Evolutionary conservation across 2,888 invertebrate species (phyloP).

Genomic region (Danaus chrysippus): DNA sequence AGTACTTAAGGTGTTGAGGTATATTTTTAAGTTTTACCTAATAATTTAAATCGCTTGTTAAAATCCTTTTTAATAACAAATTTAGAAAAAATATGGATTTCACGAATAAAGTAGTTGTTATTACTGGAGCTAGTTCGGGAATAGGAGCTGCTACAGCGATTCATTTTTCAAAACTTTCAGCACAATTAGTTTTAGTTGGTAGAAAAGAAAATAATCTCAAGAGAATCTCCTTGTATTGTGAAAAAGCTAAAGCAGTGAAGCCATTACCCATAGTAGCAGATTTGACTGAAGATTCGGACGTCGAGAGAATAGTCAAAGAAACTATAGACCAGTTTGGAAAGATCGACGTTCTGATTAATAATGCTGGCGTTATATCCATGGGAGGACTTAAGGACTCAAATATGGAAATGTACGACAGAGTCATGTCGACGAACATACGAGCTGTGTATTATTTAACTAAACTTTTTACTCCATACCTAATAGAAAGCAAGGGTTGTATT

Average conservation of each 20-base stretch:
- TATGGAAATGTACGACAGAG: conserved; percentile 89
- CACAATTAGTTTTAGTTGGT: conserved; percentile 81
- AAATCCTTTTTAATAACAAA: background rate
- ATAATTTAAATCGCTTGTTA: background rate
- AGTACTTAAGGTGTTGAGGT: no score
- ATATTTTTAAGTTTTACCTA: no score
- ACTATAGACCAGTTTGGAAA: conserved; percentile 84
- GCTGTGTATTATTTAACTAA: conserved; percentile 89
- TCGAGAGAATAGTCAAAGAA: conserved; percentile 81
- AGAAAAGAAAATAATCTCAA: conserved; percentile 59
- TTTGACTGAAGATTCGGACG: conserved; percentile 83
- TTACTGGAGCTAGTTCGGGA: conserved; percentile 87
- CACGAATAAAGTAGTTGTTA: conserved; percentile 79
- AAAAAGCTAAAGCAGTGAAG: conserved; percentile 75
- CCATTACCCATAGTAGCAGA: conserved; percentile 81
- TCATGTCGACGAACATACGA: conserved; percentile 92
- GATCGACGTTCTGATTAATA: conserved; percentile 89
- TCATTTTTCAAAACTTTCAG: conserved; percentile 82
- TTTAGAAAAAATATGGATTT: conserved; percentile 69
- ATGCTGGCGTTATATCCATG: conserved; percentile 88
- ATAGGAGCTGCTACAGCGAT: conserved; percentile 86
- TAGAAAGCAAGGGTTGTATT: conserved; percentile 88
- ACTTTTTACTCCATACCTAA: conserved; percentile 89
- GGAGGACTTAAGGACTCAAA: conserved; percentile 90
- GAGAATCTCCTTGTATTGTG: conserved; percentile 67